A percentile compares a stretch with the other conserved stretches of the same genome.
Evolutionary conservation across 2,797 vertebrate species (phyloP).

Genomic region (Spheniscus humboldti): DNA sequence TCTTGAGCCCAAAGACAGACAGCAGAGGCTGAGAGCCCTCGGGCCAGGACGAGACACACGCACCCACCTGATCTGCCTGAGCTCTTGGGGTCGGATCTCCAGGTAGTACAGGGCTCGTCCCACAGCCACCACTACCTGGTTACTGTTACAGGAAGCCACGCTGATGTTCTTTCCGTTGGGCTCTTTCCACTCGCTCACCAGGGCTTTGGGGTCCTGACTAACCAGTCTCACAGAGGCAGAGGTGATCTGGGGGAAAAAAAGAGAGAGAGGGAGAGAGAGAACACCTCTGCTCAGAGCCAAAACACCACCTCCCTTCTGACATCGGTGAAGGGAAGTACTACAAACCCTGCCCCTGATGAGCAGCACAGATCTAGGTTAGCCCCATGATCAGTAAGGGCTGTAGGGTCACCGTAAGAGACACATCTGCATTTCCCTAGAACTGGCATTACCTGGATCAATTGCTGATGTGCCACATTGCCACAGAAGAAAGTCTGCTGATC

Average conservation of each 20-base stretch:
- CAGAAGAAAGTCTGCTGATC: slow-evolving; percentile 99
- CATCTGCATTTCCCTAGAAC: fast-evolving
- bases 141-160: slow-evolving; percentile 95
- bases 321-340: fast-evolving
- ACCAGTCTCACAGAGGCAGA: slow-evolving; percentile 94
- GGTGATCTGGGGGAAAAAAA: slow-evolving; percentile 82
- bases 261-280: background rate
- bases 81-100: slow-evolving; percentile 91
- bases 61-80: slow-evolving; percentile 92
- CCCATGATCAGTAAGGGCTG: fast-evolving
- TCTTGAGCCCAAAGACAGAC: background rate
- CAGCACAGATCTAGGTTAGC: too few species aligned
- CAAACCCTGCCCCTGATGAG: background rate
- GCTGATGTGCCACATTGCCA: slow-evolving; percentile 93
- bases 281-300: background rate
- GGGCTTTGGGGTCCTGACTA: slow-evolving; percentile 91
- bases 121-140: slow-evolving; percentile 95
- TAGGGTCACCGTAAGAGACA: background rate
- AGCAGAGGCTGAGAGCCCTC: background rate
- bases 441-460: slow-evolving; percentile 88
- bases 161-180: slow-evolving; percentile 98
- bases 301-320: background rate
- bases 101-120: slow-evolving; percentile 94
- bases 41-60: fast-evolving
- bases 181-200: slow-evolving; percentile 98